Evolutionary conservation across 2,113 vertebrate genomes (phyloP).

Genomic region (Chaetodon auriga): DNA sequence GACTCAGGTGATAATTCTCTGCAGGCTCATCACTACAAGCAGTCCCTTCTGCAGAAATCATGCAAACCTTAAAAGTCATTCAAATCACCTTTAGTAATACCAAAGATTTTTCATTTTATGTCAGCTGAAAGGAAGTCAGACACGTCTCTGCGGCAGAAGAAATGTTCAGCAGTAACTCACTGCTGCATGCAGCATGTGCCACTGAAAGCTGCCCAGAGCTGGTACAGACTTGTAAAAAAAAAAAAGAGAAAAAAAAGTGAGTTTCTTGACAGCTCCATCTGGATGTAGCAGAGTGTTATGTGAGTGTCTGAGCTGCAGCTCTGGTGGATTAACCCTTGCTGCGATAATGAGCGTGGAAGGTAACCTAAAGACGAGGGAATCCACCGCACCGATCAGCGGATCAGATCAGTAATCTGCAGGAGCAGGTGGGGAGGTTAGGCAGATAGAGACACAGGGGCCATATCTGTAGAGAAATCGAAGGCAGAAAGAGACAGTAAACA

Average conservation of each 20-base stretch:
- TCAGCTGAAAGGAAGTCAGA: conserved; percentile 7
- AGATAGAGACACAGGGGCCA: background rate
- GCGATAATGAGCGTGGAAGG: conserved; percentile 32
- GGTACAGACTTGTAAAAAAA: conserved; percentile 22
- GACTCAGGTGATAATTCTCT: too few species aligned
- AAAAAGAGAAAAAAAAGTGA: conserved; percentile 23
- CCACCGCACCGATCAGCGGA: conserved; percentile 4
- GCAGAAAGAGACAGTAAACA: conserved; percentile 32
- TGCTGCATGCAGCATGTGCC: background rate
- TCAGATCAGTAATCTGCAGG: conserved; percentile 32
- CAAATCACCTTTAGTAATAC: background rate
- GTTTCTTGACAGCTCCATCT: conserved; percentile 62
- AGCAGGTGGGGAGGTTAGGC: background rate
- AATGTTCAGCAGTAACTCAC: conserved; percentile 27
- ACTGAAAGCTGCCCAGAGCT: conserved; percentile 21
- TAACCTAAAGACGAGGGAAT: conserved; percentile 25
- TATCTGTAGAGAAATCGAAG: conserved; percentile 8
- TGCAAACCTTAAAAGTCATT: too few species aligned
- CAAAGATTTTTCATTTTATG: background rate
- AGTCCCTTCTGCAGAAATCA: background rate
- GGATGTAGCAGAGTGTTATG: conserved; percentile 30
- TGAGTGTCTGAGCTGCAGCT: conserved; percentile 37
- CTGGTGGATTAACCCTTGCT: conserved; percentile 67
- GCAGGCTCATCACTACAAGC: too few species aligned
- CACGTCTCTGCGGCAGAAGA: conserved; percentile 20